phyloP scores from a whole-genome alignment of 2,113 vertebrate genomes.

The Sminthopsis crassicaudata region DNA sequence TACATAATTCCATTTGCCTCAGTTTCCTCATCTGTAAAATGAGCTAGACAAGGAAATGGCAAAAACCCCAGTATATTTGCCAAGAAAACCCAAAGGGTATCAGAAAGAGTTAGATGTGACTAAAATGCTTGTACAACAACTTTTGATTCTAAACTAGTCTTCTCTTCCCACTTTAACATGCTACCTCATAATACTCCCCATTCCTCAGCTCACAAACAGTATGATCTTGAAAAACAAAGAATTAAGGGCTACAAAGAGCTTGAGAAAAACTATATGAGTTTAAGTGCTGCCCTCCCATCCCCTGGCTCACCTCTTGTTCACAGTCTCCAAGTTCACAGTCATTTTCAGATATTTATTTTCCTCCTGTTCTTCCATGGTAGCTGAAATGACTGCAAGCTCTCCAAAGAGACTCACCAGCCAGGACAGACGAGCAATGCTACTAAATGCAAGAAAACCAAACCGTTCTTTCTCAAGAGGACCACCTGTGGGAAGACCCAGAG shows the following conservation, averaged over 20 bases:
- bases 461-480: conserved; percentile 86
- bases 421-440: conserved; percentile 92
- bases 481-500: conserved; percentile 82
- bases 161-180: background rate
- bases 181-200: background rate
- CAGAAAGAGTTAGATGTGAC: no score
- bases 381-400: conserved; percentile 88
- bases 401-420: conserved; percentile 96
- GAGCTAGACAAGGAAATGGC: no score
- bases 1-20: no score
- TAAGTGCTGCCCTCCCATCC: background rate
- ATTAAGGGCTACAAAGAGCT: background rate
- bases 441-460: conserved; percentile 92
- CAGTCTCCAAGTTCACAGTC: conserved; percentile 89
- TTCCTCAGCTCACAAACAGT: background rate
- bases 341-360: conserved; percentile 89
- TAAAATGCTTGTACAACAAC: background rate
- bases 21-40: no score
- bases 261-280: background rate
- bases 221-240: background rate
- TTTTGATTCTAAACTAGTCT: background rate
- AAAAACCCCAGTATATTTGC: no score
- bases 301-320: conserved; percentile 86
- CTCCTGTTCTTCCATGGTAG: conserved; percentile 85
- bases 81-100: no score